Base-by-base conservation (phyloP, 2,797 vertebrate species). In the Argentina silus region DNA sequence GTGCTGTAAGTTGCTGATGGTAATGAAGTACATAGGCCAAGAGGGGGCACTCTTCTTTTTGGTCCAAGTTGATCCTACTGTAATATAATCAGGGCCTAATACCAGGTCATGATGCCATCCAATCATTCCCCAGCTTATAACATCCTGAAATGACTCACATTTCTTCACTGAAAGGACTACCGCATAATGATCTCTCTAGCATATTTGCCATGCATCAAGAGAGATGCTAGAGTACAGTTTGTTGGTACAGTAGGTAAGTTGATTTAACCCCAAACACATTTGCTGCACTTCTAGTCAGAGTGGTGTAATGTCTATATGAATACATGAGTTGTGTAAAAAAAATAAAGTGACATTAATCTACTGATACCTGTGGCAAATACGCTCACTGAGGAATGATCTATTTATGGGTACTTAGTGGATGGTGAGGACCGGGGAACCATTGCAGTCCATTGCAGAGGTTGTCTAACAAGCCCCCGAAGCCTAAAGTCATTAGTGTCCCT, bases 381-480 rank as follows among this genome's bases (percentile, higher is more conserved):
- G 69, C 53, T 72, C 55, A 56, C 67, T 77, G 81, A 84, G 65
- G 75, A 85, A 79, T 85, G 44, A 45, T 53, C 56, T 45, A 53
- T 68, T 69, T 57, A 1, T 66, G 79, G 83, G 64, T 76, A 76
- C 78, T 82, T 77, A 76, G 78, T 75, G 76, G 78, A 81, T 80
- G 82, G 80, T 68, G 73, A 79, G 79, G 76, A 79, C 77, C 85
- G 70, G 74, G 78, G 71, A 80, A 81, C 73, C 80, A 79, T 86
- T 88, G 78, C 61, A 73, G 78, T 69, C 73, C 70, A 78, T 69
- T 86, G 71, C 78, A 84, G 74, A 82, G 78, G 84, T 77, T 87
- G 80, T 85, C 79, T 88, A 90, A 91, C 87, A 89, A 91, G 87
- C 78, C 83, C 88, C 77, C 85, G 72, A 83, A 88, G 91, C 84